phyloP scores from a whole-genome alignment of 2,888 invertebrate species.

The Gibbula magus region DNA sequence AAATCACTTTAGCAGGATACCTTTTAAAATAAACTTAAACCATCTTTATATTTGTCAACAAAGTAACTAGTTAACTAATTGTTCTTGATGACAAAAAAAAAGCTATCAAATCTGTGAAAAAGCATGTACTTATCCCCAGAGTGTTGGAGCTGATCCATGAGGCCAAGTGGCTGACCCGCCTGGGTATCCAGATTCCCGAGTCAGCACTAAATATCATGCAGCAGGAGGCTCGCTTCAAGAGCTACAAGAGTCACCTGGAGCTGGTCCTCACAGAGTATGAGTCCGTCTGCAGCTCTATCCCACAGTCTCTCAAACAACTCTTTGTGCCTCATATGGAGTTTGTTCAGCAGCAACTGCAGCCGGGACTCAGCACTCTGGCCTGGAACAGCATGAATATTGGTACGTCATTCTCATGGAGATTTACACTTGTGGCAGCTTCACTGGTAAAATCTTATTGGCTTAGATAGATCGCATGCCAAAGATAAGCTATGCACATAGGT shows the following conservation, averaged over 20 bases:
- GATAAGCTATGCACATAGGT: too few species aligned
- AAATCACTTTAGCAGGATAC: too few species aligned
- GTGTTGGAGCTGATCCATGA: constrained; percentile 74
- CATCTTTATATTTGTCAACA: too few species aligned
- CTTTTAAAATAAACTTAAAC: too few species aligned
- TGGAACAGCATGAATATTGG: constrained; percentile 76
- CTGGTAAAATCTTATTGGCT: too few species aligned
- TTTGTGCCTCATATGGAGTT: constrained; percentile 67
- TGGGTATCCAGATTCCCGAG: constrained; percentile 73
- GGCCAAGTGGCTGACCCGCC: constrained; percentile 72
- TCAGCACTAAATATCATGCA: constrained; percentile 68
- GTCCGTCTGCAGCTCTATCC: constrained; percentile 67
- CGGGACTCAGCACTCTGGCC: constrained; percentile 72
- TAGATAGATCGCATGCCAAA: too few species aligned
- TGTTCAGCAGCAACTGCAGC: constrained; percentile 70
- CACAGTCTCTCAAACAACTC: constrained; percentile 64
- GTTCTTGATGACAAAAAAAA: neutral
- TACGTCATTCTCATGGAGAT: constrained; percentile 30
- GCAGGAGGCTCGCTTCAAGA: constrained; percentile 73
- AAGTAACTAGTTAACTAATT: neutral
- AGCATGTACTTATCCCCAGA: constrained; percentile 62
- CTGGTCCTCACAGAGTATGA: constrained; percentile 67
- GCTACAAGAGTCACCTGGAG: constrained; percentile 73
- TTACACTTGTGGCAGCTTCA: too few species aligned
- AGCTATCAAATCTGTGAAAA: neutral